These are phyloP conservation scores for Clarias fuscus DNA, from an alignment of 2,797 vertebrate species.

Conservation along the genomic window DNA sequence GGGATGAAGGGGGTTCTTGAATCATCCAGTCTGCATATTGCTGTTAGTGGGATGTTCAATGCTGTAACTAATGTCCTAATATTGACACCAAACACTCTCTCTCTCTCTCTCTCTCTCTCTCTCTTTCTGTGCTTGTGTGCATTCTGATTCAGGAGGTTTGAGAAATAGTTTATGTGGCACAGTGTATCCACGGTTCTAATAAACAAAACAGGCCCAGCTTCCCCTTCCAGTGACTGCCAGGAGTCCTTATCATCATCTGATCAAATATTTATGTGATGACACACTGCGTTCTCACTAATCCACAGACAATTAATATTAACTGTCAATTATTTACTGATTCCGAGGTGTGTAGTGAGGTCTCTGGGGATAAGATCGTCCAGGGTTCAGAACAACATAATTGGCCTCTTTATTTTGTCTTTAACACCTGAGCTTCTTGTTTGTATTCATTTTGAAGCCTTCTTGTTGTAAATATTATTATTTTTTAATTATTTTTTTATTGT, in stretches of 20 bases:
- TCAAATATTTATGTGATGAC: conserved; percentile 99
- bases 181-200: conserved; percentile 82
- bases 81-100: conserved; percentile 66
- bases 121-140: neutral
- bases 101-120: neutral
- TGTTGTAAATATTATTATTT: conserved; percentile 17
- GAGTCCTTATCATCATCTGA: conserved; percentile 99
- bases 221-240: conserved; percentile 97
- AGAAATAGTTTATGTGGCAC: conserved; percentile 65
- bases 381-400: conserved; percentile 99
- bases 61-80: conserved; percentile 71
- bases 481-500: conserved; percentile 62
- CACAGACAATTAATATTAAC: conserved; percentile 99
- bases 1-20: conserved; percentile 52
- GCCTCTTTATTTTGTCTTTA: conserved; percentile 79
- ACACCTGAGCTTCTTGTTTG: conserved; percentile 54
- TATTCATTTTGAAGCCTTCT: conserved; percentile 53
- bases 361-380: conserved; percentile 94
- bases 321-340: conserved; percentile 99
- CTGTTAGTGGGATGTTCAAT: conserved; percentile 73
- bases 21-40: conserved; percentile 72
- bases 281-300: conserved; percentile 99
- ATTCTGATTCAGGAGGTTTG: conserved; percentile 61
- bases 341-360: conserved; percentile 98
- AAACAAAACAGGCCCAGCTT: conserved; percentile 95